Conservation (phyloP, 2,797 vertebrate genomes). For the Epinephelus awoara region DNA sequence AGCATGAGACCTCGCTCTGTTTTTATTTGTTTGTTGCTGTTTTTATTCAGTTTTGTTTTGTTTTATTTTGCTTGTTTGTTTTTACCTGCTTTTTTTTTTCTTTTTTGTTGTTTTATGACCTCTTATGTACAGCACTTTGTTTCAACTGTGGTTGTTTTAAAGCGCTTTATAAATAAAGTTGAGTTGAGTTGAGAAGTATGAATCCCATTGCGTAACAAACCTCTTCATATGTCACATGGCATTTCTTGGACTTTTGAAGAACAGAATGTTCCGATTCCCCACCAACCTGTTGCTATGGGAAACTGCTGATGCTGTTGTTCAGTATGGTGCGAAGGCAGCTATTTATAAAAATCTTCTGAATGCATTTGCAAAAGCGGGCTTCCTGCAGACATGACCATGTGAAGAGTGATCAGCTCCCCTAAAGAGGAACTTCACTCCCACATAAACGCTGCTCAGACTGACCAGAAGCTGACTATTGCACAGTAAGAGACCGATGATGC, state of each 20-base stretch:
- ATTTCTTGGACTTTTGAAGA: slow-evolving; percentile 59
- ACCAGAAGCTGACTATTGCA: slow-evolving; percentile 36
- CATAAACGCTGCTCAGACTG: slow-evolving; percentile 3
- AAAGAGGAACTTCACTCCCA: slow-evolving; percentile 58
- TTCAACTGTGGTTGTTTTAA: too few species aligned
- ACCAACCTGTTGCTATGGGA: slow-evolving; percentile 77
- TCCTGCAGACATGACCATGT: slow-evolving; percentile 40
- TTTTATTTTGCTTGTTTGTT: too few species aligned
- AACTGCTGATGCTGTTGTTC: slow-evolving; percentile 69
- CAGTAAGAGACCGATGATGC: slow-evolving; percentile 11
- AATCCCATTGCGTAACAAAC: slow-evolving; percentile 16
- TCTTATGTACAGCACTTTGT: too few species aligned
- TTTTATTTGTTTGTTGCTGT: too few species aligned
- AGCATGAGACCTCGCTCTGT: too few species aligned
- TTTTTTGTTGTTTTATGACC: too few species aligned
- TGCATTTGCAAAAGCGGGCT: slow-evolving; percentile 45
- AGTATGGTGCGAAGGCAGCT: slow-evolving; percentile 52
- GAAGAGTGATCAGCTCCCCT: neutral
- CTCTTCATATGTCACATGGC: slow-evolving; percentile 8
- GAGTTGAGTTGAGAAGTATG: too few species aligned
- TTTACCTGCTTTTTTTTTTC: too few species aligned
- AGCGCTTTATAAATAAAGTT: too few species aligned
- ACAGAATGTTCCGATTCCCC: slow-evolving; percentile 57
- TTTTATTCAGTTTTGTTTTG: too few species aligned
- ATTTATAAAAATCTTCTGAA: slow-evolving; percentile 69